Evolutionary conservation across 2,888 invertebrate species (phyloP).

Genomic region (Cryptocephalus primarius): DNA sequence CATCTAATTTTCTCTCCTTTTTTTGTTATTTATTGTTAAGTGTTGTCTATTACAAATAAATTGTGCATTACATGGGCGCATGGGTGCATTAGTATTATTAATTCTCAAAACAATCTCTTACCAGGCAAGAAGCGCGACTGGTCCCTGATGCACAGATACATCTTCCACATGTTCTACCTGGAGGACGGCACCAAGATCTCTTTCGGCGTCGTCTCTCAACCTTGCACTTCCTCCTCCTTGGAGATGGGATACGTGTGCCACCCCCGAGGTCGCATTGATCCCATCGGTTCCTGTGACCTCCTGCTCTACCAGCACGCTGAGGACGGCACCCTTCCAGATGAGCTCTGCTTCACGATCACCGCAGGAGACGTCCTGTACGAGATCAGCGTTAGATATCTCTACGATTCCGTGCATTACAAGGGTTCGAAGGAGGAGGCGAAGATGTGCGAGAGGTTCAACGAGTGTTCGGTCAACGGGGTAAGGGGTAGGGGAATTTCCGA

Average conservation of each 20-base stretch:
- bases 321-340: slow-evolving; percentile 44
- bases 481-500: slow-evolving; percentile 61
- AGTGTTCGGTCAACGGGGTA: slow-evolving; percentile 48
- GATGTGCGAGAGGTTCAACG: slow-evolving; percentile 51
- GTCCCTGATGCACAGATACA: slow-evolving; percentile 64
- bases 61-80: too few relatives aligned
- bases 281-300: slow-evolving; percentile 52
- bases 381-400: slow-evolving; percentile 44
- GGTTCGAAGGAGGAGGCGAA: slow-evolving; percentile 58
- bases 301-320: slow-evolving; percentile 59
- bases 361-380: slow-evolving; percentile 46
- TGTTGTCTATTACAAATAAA: too few relatives aligned
- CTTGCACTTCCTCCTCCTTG: slow-evolving; percentile 51
- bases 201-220: slow-evolving; percentile 68
- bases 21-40: too few relatives aligned
- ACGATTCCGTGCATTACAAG: slow-evolving; percentile 51
- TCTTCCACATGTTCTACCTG: slow-evolving; percentile 65
- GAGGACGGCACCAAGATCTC: slow-evolving; percentile 57
- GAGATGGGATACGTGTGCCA: slow-evolving; percentile 54
- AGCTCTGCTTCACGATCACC: slow-evolving; percentile 53
- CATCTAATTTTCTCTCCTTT: too few relatives aligned
- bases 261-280: slow-evolving; percentile 36
- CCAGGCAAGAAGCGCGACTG: slow-evolving; percentile 61
- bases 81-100: too few relatives aligned
- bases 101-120: slow-evolving; percentile 3